Conservation (phyloP, 2,888 invertebrate species). For the Oscheius onirici region DNA sequence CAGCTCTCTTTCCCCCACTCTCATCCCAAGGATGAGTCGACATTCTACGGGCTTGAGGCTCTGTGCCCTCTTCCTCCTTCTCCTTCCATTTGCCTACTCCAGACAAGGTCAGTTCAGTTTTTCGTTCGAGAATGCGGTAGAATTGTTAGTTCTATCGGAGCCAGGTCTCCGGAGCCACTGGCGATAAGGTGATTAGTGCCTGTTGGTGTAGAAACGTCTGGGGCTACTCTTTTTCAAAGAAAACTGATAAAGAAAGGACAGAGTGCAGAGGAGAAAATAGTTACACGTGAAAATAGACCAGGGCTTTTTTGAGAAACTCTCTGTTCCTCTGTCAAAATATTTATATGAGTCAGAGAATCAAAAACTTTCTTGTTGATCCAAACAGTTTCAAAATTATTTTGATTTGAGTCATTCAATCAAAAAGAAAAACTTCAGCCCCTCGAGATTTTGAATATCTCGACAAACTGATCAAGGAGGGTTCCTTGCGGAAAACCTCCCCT, state of each 20-base stretch:
- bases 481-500: too few relatives aligned
- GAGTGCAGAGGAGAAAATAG: not conserved
- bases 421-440: too few relatives aligned
- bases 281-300: not conserved
- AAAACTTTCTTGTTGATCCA: too few relatives aligned
- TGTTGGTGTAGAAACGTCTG: conserved; percentile 9
- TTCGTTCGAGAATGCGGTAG: not conserved
- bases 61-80: conserved; percentile 13
- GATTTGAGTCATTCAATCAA: too few relatives aligned
- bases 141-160: not conserved
- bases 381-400: too few relatives aligned
- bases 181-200: conserved; percentile 19
- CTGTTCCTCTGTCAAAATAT: too few relatives aligned
- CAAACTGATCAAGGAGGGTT: too few relatives aligned
- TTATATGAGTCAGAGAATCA: too few relatives aligned
- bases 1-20: conserved; percentile 12
- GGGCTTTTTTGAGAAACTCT: too few relatives aligned
- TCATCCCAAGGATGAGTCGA: conserved; percentile 27
- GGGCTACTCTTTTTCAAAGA: not conserved
- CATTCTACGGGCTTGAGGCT: not conserved
- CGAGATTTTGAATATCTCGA: too few relatives aligned
- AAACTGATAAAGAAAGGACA: too few relatives aligned
- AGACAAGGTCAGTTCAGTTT: conserved; percentile 18
- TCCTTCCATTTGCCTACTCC: conserved; percentile 6
- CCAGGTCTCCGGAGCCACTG: not conserved